A percentile compares a stretch with the other conserved stretches of the same genome.
Conservation (phyloP, 2,797 vertebrate species). For the Oceanodroma leucorhoa region DNA sequence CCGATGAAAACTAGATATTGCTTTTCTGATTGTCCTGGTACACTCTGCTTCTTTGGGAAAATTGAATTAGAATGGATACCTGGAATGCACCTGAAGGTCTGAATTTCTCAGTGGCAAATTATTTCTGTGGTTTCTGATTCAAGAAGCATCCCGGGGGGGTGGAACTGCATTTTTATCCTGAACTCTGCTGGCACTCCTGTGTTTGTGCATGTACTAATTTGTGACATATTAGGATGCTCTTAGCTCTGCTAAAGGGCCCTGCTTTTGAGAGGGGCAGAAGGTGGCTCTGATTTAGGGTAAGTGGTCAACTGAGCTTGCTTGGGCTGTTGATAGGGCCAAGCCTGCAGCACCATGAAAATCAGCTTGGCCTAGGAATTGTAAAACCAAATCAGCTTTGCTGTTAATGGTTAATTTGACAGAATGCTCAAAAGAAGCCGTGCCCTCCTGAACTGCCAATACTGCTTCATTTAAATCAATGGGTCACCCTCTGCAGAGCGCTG, state of each 20-base stretch:
- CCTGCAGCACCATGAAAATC: rapidly evolving
- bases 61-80: constrained; percentile 5
- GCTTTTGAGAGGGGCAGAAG: background rate
- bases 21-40: constrained; percentile 38
- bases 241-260: background rate
- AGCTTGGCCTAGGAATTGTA: background rate
- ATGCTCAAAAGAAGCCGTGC: background rate
- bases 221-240: rapidly evolving
- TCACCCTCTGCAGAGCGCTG: rapidly evolving
- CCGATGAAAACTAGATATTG: background rate
- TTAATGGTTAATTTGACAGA: background rate
- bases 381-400: background rate
- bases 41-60: background rate
- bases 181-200: rapidly evolving
- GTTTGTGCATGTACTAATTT: background rate
- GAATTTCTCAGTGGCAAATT: background rate
- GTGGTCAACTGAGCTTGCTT: background rate
- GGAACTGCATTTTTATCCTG: background rate
- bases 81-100: background rate
- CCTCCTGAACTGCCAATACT: background rate
- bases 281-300: background rate
- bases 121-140: constrained; percentile 6
- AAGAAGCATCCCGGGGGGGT: background rate
- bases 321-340: background rate
- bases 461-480: background rate